Evolutionary conservation across 2,113 vertebrate genomes (phyloP), one percentile per base, ranked within the genome.

Genomic region (Tricholaema leucomelas): DNA sequence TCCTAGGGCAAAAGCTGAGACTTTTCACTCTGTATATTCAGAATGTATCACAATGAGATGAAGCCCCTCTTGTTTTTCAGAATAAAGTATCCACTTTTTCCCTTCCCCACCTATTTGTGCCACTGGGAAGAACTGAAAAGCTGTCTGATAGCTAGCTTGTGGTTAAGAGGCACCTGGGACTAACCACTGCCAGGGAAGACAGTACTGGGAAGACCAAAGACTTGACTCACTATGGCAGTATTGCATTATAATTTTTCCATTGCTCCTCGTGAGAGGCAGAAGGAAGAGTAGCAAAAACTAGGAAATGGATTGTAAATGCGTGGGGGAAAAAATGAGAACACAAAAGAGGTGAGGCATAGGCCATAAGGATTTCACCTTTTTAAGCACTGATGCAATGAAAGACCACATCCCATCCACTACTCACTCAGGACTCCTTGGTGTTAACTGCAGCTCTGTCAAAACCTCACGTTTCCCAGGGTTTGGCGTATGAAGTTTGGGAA

Each of bases 1-100:
- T 92, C 93, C 90, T 74, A 64, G 79, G 69, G 93, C 87, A 87
- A 85, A 82, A 89, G 85, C 72, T 90, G 90, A 77, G 91, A 71
- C 87, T 90, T 90, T n/a, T 91, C 91, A 92, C 82, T 87, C 67
- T 81, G 82, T 46, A 28, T 36, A 83, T 85, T 91, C 38, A 50
- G 70, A 80, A 20, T 15, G 5, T 25, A 80, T 54, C 11, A n/a
- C 31, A 77, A 59, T 35, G 33, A 71, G 72, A 74, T 56, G 59
- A 87, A 52, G 28, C 25, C 25, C 14, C 8, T 71, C 42, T 50
- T 42, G 15, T 56, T 87, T 59, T 35, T 59, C 46, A 63, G 55
- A 81, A 76, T 72, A 63, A 73, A 40, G 18, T 70, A 2, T 55
- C 35, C 9, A 2, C 30, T 60, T 54, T 44, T 77, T 46, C 13